Evolutionary conservation across 2,113 vertebrate genomes (phyloP).

Genomic region (Trogon melanurus): DNA sequence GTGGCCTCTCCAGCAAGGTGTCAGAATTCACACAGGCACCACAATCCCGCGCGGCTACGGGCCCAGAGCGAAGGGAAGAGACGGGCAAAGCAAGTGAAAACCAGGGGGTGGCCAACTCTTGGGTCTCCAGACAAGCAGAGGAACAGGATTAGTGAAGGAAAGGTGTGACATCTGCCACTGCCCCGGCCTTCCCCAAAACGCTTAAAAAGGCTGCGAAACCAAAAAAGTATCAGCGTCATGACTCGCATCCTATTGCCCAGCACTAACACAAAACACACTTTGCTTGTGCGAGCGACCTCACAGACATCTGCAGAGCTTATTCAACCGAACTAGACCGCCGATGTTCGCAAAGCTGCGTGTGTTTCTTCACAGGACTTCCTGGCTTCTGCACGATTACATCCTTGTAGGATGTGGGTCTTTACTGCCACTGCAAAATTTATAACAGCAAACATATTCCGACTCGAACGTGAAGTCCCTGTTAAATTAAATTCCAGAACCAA

Average conservation of each 20-base stretch:
- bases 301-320: slow-evolving; percentile 11
- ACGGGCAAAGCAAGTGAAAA: neutral
- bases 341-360: neutral
- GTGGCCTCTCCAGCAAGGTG: neutral
- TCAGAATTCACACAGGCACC: neutral
- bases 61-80: neutral
- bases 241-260: neutral
- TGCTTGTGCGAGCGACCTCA: neutral
- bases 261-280: slow-evolving; percentile 2
- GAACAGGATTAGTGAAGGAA: neutral
- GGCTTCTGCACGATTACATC: neutral
- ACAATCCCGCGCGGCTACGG: accelerated
- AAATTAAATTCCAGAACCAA: neutral
- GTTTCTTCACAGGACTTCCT: slow-evolving; percentile 35
- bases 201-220: neutral
- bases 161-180: neutral
- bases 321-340: neutral
- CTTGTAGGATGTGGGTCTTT: slow-evolving; percentile 32
- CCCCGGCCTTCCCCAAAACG: neutral
- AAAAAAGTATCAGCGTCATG: neutral
- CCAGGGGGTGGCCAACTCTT: neutral
- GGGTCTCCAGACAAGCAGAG: neutral
- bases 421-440: neutral
- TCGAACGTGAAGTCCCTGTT: neutral
- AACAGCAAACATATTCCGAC: slow-evolving; percentile 32